Percentiles rank a stretch among this genome's conserved stretches.
These are phyloP conservation scores for Vipera latastei DNA, from an alignment of 2,797 vertebrate species.

Conservation along the genomic window DNA sequence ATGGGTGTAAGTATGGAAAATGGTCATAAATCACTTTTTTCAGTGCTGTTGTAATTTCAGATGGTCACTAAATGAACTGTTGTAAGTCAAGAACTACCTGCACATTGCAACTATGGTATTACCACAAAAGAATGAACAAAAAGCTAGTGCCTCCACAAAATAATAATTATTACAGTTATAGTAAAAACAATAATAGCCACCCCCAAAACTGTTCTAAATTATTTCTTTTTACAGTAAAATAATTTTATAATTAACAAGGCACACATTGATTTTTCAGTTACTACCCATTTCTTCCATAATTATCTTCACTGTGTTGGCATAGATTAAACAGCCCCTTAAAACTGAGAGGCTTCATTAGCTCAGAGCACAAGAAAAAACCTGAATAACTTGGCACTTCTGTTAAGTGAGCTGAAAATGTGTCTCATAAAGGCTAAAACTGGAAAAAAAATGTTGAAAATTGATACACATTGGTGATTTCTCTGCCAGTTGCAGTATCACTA, in stretches of 20 bases:
- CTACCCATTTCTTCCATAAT: slow-evolving; percentile 73
- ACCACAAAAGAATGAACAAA: slow-evolving; percentile 3
- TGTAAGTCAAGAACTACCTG: background rate
- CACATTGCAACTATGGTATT: slow-evolving; percentile 37
- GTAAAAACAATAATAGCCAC: slow-evolving; percentile 66
- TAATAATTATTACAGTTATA: slow-evolving; percentile 65
- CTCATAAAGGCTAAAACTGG: slow-evolving; percentile 14
- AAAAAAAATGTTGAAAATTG: background rate
- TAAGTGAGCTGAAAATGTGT: slow-evolving; percentile 52
- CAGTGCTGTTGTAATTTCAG: background rate
- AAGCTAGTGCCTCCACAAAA: slow-evolving; percentile 49
- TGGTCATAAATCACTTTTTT: background rate
- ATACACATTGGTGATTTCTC: background rate
- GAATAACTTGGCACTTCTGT: slow-evolving; percentile 40
- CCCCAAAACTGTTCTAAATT: slow-evolving; percentile 67
- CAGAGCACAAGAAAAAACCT: slow-evolving; percentile 53
- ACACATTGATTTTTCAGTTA: slow-evolving; percentile 71
- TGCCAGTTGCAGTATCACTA: background rate
- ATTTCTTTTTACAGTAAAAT: slow-evolving; percentile 74
- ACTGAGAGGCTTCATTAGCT: slow-evolving; percentile 66
- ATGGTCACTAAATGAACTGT: background rate
- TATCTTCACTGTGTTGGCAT: slow-evolving; percentile 67
- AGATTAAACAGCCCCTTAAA: slow-evolving; percentile 69
- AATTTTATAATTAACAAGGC: slow-evolving; percentile 71
- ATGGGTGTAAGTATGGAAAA: too few relatives aligned